Evolutionary conservation across 2,888 invertebrate species (phyloP).

Genomic region (Melanostoma scalare): DNA sequence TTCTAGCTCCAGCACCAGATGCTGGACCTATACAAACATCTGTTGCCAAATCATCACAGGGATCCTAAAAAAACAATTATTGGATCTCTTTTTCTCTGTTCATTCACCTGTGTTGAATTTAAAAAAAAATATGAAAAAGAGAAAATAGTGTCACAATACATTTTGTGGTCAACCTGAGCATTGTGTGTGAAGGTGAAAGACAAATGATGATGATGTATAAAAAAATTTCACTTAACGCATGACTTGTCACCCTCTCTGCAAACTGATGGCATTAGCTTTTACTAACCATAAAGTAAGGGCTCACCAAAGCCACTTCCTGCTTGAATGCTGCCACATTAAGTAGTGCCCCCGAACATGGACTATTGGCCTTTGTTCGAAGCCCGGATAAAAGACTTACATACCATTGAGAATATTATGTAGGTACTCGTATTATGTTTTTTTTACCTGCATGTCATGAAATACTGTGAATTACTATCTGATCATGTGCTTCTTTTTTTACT

Average conservation of each 20-base stretch:
- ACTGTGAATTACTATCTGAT: background rate
- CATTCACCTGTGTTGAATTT: constrained; percentile 48
- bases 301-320: constrained; percentile 68
- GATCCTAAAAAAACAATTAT: constrained; percentile 37
- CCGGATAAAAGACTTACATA: constrained; percentile 44
- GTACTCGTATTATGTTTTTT: background rate
- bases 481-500: background rate
- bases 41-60: constrained; percentile 21
- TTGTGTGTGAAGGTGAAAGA: constrained; percentile 50
- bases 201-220: constrained; percentile 23
- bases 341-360: constrained; percentile 55
- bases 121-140: constrained; percentile 42
- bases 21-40: constrained; percentile 32
- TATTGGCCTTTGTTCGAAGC: constrained; percentile 49
- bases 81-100: constrained; percentile 18
- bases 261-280: constrained; percentile 11
- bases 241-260: constrained; percentile 53
- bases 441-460: background rate
- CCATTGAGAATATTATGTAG: constrained; percentile 34
- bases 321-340: constrained; percentile 40
- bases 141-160: constrained; percentile 57
- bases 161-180: constrained; percentile 49
- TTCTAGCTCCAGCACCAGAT: constrained; percentile 10
- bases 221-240: constrained; percentile 67
- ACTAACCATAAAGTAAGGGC: constrained; percentile 31